Evolutionary conservation across 2,113 vertebrate genomes (phyloP), one percentile per base, ranked within the genome.

Genomic region (Caranx ignobilis): DNA sequence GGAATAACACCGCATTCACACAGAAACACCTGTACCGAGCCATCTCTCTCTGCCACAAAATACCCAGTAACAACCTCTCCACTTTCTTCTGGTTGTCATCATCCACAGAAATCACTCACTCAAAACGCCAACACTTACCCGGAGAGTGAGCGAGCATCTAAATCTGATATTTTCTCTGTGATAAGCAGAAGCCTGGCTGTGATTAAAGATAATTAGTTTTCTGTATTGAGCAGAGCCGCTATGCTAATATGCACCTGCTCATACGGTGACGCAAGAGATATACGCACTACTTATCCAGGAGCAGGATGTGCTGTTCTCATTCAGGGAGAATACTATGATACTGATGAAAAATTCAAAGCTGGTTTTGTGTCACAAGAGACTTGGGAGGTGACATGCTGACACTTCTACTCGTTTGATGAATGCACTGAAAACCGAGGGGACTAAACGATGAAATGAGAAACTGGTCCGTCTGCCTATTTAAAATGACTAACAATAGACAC

Each of bases 161-260:
- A 71, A 77, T 74, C 26, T 39, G 65, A 77, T 75, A 52, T 72
- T 83, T 63, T 62, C 45, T 66, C 57, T 13, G 37, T 56, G 77
- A 75, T 81, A 63, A 67, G 66, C 75, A 80, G 56, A 71, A 77
- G 70, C 82, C 59, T 69, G 2, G 63, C 81, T 68, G 73, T 76
- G 72, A 89, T 83, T 90, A 67, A 68, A 81, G 57, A 79, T 88
- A 86, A 93, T 92, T 82, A 75, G 64, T 34, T 21, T 41, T 68
- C 79, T 70, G 78, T 31, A 76, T 59, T 63, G 79, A 89, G 77
- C 37, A 26, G 63, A 79, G 70, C 52, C 67, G 72, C 39, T 65
- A 77, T 89, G 89, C 79, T 88, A 87, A 90, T 77, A 54, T 75
- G 75, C 90, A 91, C 86, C 90, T 91, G 91, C 82, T 88, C 32